Evolutionary conservation across 1,140 invertebrate species (phyloP), one percentile per base, ranked within the genome.

Genomic region (Halesus radiatus): DNA sequence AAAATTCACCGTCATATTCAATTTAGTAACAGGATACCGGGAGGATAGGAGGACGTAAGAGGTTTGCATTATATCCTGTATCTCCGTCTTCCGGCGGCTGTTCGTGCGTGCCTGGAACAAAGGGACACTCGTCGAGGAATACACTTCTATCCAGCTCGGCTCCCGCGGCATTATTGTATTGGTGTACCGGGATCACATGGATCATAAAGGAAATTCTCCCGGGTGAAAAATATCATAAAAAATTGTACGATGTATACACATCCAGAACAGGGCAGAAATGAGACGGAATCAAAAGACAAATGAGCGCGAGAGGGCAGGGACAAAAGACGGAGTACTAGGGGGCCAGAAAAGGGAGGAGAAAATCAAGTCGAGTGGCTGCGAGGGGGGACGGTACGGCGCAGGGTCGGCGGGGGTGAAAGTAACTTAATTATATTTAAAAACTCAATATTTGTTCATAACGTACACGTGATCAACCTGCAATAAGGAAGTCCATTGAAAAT

Each of bases 271-370:
- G 56, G 60, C 68, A 78, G 76, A 82, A 80, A 80, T 77, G 74
- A 68, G 64, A 80, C 73, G 78, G 81, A 79, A 82, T 82, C 81
- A 82, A 82, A 82, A 82, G 81, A 82, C 81, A 82, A 82, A 82
- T 82, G 81, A 82, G 81, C 77, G 78, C 78, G 62, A 82, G 81
- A 82, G 78, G 81, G 62, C 78, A 50, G 78, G 72, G 74, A 82
- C 78, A 82, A 82, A 82, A 82, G 81, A 66, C 78, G 78, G 73
- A 64, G 80, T 68, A 66, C 37, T 58, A 10, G 80, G 76, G 53
- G 75, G 23, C 22, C 18, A 29, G 74, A 60, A 32, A 20, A n/a
- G 26, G 70, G 75, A 76, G 66, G 77, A 76, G 52, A 50, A 79
- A 80, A 78, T 82, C 81, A 79, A 81, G 73, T 82, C 81, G 81